Percentiles rank a stretch among this genome's conserved stretches.
phyloP scores from a whole-genome alignment of 2,888 invertebrate genomes.

The Nephrotoma appendiculata region DNA sequence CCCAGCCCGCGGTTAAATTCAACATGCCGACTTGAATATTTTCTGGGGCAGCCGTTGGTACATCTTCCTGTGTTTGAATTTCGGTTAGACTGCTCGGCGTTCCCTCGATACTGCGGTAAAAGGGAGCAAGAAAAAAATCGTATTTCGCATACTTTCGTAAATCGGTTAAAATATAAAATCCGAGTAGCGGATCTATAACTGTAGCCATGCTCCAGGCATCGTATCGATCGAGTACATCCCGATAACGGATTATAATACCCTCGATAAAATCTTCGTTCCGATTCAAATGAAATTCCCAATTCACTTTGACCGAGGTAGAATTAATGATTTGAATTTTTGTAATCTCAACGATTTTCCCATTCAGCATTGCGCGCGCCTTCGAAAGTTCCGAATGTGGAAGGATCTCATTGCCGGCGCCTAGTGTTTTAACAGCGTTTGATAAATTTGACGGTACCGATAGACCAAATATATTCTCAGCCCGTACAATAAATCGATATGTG shows the following conservation, averaged over 20 bases:
- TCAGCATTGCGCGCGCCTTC: slow-evolving; percentile 28
- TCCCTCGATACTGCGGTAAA: slow-evolving; percentile 71
- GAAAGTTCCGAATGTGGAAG: slow-evolving; percentile 30
- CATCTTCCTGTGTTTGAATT: slow-evolving; percentile 75
- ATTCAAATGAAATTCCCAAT: slow-evolving; percentile 35
- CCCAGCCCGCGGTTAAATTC: slow-evolving; percentile 63
- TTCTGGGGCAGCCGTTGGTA: slow-evolving; percentile 67
- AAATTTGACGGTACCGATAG: slow-evolving; percentile 68
- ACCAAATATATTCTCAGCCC: slow-evolving; percentile 79
- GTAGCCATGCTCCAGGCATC: slow-evolving; percentile 52
- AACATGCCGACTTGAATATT: slow-evolving; percentile 65
- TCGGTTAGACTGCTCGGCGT: slow-evolving; percentile 82
- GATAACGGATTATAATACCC: slow-evolving; percentile 51
- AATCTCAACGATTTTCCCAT: slow-evolving; percentile 54
- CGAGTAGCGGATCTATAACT: slow-evolving; percentile 41
- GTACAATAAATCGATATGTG: slow-evolving; percentile 70
- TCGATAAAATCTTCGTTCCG: slow-evolving; percentile 32
- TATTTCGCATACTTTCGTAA: slow-evolving; percentile 69
- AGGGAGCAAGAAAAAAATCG: slow-evolving; percentile 77
- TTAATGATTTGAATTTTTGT: slow-evolving; percentile 38
- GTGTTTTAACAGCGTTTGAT: slow-evolving; percentile 55
- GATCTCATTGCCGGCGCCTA: slow-evolving; percentile 29
- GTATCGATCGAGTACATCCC: slow-evolving; percentile 43
- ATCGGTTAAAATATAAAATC: slow-evolving; percentile 52
- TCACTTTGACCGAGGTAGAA: slow-evolving; percentile 38